These are phyloP conservation scores for Sebastolobus alascanus DNA, from an alignment of 2,797 vertebrate species.

Conservation along the genomic window DNA sequence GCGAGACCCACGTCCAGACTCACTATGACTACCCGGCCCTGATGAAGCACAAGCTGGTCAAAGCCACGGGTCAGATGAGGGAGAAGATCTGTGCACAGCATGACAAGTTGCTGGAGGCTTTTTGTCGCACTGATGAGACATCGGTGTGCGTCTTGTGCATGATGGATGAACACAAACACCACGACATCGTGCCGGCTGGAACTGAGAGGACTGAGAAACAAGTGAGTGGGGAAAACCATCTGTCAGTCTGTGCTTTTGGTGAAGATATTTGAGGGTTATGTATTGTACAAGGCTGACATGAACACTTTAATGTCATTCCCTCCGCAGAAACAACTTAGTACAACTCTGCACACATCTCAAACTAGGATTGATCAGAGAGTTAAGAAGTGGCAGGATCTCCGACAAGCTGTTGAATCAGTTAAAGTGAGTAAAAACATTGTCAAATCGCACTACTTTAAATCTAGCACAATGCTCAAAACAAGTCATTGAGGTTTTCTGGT, in stretches of 20 bases:
- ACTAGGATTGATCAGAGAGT: constrained; percentile 84
- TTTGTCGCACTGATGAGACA: constrained; percentile 86
- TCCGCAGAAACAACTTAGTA: constrained; percentile 83
- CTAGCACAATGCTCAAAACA: background rate
- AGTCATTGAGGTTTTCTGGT: background rate
- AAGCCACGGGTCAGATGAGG: constrained; percentile 89
- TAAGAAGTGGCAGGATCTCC: constrained; percentile 86
- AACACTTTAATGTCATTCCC: background rate
- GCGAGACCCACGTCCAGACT: constrained; percentile 88
- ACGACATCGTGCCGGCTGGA: constrained; percentile 83
- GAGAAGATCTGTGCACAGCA: constrained; percentile 91
- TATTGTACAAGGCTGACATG: background rate
- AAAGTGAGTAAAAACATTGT: constrained; percentile 67
- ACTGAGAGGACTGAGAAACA: constrained; percentile 89
- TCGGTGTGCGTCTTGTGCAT: constrained; percentile 94
- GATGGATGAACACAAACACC: constrained; percentile 91
- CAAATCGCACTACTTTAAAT: background rate
- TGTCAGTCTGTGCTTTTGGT: background rate
- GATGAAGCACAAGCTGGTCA: constrained; percentile 91
- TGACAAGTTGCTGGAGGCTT: constrained; percentile 92
- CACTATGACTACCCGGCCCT: constrained; percentile 92
- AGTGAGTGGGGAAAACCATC: constrained; percentile 78
- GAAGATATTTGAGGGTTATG: constrained; percentile 2
- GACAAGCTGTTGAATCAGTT: constrained; percentile 81
- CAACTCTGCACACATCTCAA: constrained; percentile 83